A percentile compares a stretch with the other conserved stretches of the same genome.
Evolutionary conservation across 1,140 invertebrate genomes (phyloP).

Genomic region (Trichonephila inaurata): DNA sequence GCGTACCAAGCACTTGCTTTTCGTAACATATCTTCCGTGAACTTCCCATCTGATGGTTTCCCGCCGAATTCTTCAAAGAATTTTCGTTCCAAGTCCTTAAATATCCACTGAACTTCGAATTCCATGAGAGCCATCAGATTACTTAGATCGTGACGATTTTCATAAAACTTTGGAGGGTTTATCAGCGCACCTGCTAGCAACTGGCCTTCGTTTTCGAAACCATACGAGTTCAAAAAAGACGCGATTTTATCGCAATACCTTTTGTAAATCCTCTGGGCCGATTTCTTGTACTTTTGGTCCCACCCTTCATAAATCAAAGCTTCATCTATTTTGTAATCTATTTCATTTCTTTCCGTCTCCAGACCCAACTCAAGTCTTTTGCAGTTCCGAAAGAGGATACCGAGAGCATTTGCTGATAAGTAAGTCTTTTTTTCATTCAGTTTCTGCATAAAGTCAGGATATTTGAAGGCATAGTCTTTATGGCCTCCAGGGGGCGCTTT

Average conservation of each 20-base stretch:
- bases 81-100: slow-evolving; percentile 49
- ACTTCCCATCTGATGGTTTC: slow-evolving; percentile 50
- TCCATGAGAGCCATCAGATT: slow-evolving; percentile 63
- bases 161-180: slow-evolving; percentile 30
- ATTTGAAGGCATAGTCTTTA: slow-evolving; percentile 75
- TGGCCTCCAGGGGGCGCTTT: slow-evolving; percentile 62
- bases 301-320: slow-evolving; percentile 69
- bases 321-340: slow-evolving; percentile 39
- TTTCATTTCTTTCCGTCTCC: slow-evolving; percentile 48
- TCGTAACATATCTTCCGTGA: slow-evolving; percentile 68
- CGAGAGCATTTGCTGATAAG: slow-evolving; percentile 79
- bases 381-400: slow-evolving; percentile 78
- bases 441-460: slow-evolving; percentile 79
- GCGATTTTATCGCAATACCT: slow-evolving; percentile 73
- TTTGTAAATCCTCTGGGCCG: slow-evolving; percentile 59
- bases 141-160: slow-evolving; percentile 59
- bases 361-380: slow-evolving; percentile 64
- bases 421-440: slow-evolving; percentile 78
- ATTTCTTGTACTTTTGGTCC: slow-evolving; percentile 73
- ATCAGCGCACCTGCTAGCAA: slow-evolving; percentile 77
- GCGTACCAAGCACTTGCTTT: slow-evolving; percentile 79
- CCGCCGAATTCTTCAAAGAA: slow-evolving; percentile 77
- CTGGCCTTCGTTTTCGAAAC: slow-evolving; percentile 78
- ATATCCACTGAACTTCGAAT: slow-evolving; percentile 48
- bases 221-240: slow-evolving; percentile 78